Evolutionary conservation across 2,888 invertebrate genomes (phyloP).

Genomic region (Drosophila limbata): DNA sequence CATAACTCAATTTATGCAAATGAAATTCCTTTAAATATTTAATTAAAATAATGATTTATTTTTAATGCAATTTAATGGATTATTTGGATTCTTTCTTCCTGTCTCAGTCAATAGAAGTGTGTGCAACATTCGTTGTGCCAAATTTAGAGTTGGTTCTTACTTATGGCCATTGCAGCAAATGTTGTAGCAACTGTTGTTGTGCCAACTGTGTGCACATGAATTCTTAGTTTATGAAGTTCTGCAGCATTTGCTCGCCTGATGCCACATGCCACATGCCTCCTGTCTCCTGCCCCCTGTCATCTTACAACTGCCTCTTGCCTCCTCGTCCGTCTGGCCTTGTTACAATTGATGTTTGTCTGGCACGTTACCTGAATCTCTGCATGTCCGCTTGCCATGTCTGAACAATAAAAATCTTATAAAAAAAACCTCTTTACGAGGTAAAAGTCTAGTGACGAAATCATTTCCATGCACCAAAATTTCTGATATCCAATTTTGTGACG

Average conservation of each 20-base stretch:
- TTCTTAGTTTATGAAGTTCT: slow-evolving; percentile 77
- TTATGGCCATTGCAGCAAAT: slow-evolving; percentile 44
- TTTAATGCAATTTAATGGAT: too few relatives aligned
- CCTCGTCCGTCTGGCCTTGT: neutral
- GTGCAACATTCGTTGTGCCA: slow-evolving; percentile 9
- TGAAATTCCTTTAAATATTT: too few relatives aligned
- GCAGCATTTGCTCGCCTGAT: slow-evolving; percentile 53
- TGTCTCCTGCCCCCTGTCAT: slow-evolving; percentile 2
- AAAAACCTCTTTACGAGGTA: too few relatives aligned
- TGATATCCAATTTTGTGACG: too few relatives aligned
- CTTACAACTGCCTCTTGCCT: neutral
- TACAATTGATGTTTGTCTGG: slow-evolving; percentile 61
- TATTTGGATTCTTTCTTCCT: too few relatives aligned
- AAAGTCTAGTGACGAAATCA: too few relatives aligned
- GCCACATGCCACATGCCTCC: slow-evolving; percentile 6
- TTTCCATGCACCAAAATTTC: too few relatives aligned
- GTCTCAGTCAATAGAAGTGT: slow-evolving; percentile 12
- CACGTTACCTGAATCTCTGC: slow-evolving; percentile 75
- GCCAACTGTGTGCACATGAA: slow-evolving; percentile 65
- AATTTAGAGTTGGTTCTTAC: neutral
- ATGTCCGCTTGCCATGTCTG: slow-evolving; percentile 14
- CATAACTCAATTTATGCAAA: too few relatives aligned
- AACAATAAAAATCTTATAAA: slow-evolving; percentile 75
- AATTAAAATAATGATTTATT: too few relatives aligned
- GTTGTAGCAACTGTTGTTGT: slow-evolving; percentile 42